These are phyloP conservation scores for Heterodera carotae DNA, from an alignment of 1,140 invertebrate species.

Conservation along the genomic window DNA sequence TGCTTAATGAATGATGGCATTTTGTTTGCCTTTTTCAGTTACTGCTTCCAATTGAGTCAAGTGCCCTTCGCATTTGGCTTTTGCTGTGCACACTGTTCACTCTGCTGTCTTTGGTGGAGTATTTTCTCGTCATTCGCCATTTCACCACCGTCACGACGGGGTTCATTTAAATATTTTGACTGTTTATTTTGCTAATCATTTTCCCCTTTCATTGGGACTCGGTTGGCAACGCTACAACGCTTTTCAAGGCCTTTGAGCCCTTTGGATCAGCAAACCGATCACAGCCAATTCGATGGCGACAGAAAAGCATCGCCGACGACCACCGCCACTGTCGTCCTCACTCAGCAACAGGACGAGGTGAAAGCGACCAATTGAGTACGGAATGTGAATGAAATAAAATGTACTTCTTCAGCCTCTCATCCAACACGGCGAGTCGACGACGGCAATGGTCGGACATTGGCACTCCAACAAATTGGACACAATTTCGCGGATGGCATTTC, in stretches of 20 bases:
- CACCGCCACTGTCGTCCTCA: conserved; percentile 18
- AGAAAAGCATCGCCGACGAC: conserved; percentile 1
- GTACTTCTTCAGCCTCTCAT: conserved; percentile 19
- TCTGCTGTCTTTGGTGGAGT: conserved; percentile 48
- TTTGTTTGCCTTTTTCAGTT: conserved; percentile 24
- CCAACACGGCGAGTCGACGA: conserved; percentile 25
- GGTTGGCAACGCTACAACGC: neutral
- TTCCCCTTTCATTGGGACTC: neutral
- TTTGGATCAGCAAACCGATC: conserved; percentile 26
- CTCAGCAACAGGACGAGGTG: conserved; percentile 24
- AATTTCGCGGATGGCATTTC: conserved; percentile 57
- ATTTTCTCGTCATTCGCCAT: conserved; percentile 50
- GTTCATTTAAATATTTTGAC: no score
- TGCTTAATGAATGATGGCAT: no score
- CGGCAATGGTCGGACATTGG: neutral
- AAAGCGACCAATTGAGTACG: neutral
- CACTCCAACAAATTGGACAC: conserved; percentile 51
- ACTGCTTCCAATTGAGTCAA: neutral
- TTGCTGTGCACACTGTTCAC: conserved; percentile 44
- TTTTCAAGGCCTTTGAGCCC: conserved; percentile 17
- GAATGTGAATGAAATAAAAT: conserved; percentile 13
- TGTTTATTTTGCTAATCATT: neutral
- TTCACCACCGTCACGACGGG: conserved; percentile 22
- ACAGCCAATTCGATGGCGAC: conserved; percentile 11
- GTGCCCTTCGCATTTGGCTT: conserved; percentile 44